Evolutionary conservation across 2,797 vertebrate genomes (phyloP), one percentile per base, ranked within the genome.

Genomic region (Synanceia verrucosa): DNA sequence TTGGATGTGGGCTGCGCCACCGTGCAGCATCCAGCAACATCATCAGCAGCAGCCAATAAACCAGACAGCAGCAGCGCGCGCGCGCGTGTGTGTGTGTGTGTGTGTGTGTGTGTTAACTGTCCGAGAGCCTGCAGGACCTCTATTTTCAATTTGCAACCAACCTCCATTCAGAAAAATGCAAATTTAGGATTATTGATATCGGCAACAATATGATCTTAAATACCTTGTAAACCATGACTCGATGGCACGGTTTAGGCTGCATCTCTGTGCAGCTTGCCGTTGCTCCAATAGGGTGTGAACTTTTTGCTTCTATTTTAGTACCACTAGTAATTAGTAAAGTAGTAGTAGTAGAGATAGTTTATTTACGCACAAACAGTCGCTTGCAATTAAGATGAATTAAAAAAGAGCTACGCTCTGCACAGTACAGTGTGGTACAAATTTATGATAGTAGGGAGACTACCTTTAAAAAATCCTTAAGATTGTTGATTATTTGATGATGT

Each of bases 1-100:
- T 6, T 75, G 87, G 83, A 81, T 85, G 33, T 37, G 79, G 59
- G 80, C 75, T 87, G 88, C 84, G 74, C 76, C 87, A 56, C 67
- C 76, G 66, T 52, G 79, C 86, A 87, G 78, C 86, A 68, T 66
- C 82, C 76, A 73, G 72, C 78, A 70, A 19, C 82, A 80, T 18
- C 76, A 73, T 21, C 63, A 67, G 23, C 48, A 56, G 14, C 56
- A 53, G 53, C 51, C 71, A 64, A 72, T 78, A 58, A 84, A 58
- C 28, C 65, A 65, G 66, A 58, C 81, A 65, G 73, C 81, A 65
- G 73, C 69, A 73, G 84, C 73, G 61, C 19, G 51, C 73, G 55
- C 66, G 55, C 72, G 47, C 0, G 24, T 5, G 46, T 23, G 29
- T 39, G 51, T 62, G n/a, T n/a, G 29, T 31, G 29, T 8, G 43